Evolutionary conservation across 2,113 vertebrate species (phyloP).

Genomic region (Pterocles orientalis): DNA sequence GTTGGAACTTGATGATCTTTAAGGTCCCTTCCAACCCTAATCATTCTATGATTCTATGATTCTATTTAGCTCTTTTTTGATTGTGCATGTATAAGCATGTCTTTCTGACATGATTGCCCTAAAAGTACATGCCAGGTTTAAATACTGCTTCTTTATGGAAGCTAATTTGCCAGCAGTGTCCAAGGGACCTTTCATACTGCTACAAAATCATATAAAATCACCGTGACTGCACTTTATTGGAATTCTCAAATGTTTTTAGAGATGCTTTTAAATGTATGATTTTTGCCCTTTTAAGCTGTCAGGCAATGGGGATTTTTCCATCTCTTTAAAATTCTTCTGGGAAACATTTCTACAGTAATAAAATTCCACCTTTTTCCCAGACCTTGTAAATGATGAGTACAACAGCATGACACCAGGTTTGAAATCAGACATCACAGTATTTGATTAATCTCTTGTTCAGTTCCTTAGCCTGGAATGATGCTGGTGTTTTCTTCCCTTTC

Average conservation of each 20-base stretch:
- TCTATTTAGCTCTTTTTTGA: neutral
- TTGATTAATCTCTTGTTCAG: conserved; percentile 69
- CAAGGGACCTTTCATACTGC: conserved; percentile 32
- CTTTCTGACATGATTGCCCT: neutral
- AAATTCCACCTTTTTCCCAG: conserved; percentile 49
- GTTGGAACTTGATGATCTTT: too few relatives aligned
- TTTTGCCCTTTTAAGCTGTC: conserved; percentile 66
- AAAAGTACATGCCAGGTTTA: neutral
- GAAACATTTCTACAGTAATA: conserved; percentile 68
- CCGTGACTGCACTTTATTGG: conserved; percentile 62
- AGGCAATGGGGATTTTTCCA: neutral
- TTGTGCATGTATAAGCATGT: neutral
- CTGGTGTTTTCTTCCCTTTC: conserved; percentile 47
- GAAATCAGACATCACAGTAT: conserved; percentile 68
- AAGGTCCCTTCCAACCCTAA: too few relatives aligned
- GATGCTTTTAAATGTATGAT: conserved; percentile 62
- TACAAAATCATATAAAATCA: conserved; percentile 1
- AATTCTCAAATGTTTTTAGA: conserved; percentile 65
- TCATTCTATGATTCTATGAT: too few relatives aligned
- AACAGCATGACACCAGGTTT: conserved; percentile 66
- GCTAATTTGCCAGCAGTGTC: neutral
- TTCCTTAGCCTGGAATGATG: conserved; percentile 58
- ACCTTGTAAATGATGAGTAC: conserved; percentile 64
- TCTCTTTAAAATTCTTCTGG: conserved; percentile 37
- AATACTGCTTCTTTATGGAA: neutral